phyloP scores from a whole-genome alignment of 1,140 invertebrate genomes.

The Paraescarpia echinospica region DNA sequence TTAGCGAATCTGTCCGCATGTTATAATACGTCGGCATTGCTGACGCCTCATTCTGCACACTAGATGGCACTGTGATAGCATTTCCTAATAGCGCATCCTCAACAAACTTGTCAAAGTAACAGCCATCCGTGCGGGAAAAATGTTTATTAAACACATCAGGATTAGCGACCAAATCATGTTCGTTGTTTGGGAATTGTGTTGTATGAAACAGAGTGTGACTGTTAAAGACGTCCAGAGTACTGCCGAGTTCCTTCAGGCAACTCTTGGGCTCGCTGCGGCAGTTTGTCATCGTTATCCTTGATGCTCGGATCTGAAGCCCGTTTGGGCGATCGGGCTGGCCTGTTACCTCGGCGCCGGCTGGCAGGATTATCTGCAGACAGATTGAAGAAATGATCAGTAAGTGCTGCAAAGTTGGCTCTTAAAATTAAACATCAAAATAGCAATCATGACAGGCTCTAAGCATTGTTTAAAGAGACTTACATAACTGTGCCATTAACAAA shows the following conservation, averaged over 20 bases:
- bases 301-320: conserved; percentile 79
- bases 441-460: background rate
- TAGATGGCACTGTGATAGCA: background rate
- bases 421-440: background rate
- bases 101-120: conserved; percentile 35
- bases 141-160: conserved; percentile 62
- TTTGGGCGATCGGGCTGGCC: conserved; percentile 79
- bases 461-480: too few species aligned
- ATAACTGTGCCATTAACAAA: too few species aligned
- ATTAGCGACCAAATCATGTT: conserved; percentile 69
- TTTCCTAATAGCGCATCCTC: conserved; percentile 27
- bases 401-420: background rate
- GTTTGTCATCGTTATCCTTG: conserved; percentile 78
- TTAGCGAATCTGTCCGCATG: conserved; percentile 69
- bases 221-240: conserved; percentile 72
- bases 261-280: conserved; percentile 68
- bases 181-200: conserved; percentile 71
- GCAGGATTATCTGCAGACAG: conserved; percentile 50
- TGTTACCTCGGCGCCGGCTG: conserved; percentile 68
- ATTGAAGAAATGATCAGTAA: conserved; percentile 14
- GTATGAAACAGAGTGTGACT: conserved; percentile 72
- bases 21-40: conserved; percentile 62
- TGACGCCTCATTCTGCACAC: background rate
- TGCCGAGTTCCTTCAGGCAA: conserved; percentile 72
- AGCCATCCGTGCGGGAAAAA: conserved; percentile 37